Evolutionary conservation across 2,888 invertebrate genomes (phyloP), one percentile per base, ranked within the genome.

Genomic region (Malacosoma neustria): DNA sequence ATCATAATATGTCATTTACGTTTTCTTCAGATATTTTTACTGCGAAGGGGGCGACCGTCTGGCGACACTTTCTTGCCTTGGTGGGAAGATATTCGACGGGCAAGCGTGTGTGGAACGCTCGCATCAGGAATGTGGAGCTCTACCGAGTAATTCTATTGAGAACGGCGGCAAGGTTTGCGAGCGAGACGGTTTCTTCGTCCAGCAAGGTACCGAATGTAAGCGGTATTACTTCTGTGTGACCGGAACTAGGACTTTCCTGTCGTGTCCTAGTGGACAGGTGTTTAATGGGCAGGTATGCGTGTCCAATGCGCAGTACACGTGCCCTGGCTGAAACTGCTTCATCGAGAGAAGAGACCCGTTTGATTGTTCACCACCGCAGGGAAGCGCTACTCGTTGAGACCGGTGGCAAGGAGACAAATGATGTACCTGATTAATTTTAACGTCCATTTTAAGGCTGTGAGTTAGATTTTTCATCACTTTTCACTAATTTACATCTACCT

Each of bases 221-320:
- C 73, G 72, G 5, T 90, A 89, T 62, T 88, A 84, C 61, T 87
- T 87, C 63, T 90, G 90, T 53, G 84, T 88, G 11, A 73, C 76
- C 38, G 89, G 89, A 1, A 61, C 62, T 9, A 70, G 86, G 41
- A 89, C 88, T 0, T 69, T 74, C 39, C 73, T 89, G 2, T 66
- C 72, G 11, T 89, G 90, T 45, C 71, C 79, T 0, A 38, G 39
- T 0, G 74, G 69, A 2, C 77, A 86, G 41, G 51, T 87, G n/a
- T 89, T 89, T 58, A 88, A 89, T 49, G 89, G 89, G 0, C 87
- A 88, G 49, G 61, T 87, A 32, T 90, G 89, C 53, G 87, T 89
- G 6, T 59, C 77, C 4, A 64, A 68, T 11, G 57, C 56, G 3
- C 72, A 74, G 36, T 88, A 82, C 49, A 49, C 73, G 1, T 89